Base-by-base conservation (phyloP, 2,113 vertebrate genomes). In the Tachycineta bicolor region DNA sequence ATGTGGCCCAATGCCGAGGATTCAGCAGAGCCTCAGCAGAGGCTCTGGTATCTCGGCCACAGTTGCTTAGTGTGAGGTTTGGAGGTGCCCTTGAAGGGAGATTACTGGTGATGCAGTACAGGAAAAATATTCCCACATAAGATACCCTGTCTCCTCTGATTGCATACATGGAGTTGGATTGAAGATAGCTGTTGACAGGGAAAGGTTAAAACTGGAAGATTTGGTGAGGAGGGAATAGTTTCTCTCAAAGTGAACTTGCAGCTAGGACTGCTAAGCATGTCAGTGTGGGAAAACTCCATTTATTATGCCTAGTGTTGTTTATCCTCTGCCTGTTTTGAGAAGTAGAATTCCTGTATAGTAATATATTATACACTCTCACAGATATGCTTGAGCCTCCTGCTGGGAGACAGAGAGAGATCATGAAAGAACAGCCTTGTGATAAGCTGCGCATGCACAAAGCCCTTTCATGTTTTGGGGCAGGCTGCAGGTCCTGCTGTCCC, bases 361-460 rank as follows among this genome's bases (percentile, higher is more conserved):
- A 37, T 37, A 28, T 18, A 60, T 19, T 46, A 19, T 37, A 15
- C 18, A 13, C 23, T 62, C 26, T 60, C 73, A 28, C 18, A 62
- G 55, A 53, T 9, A 3, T 28, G 23, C 74, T 14, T 53, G 64
- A 53, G 39, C 46, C 55, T 78, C 33, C 28, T 62, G 41, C 39
- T 69, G 74, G 28, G 74, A 46, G 39, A 46, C 23, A 44, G 39
- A 31, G 53, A 28, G 43, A 52, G 37, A 43, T 53, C 12, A 28
- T 28, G 7, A 62, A 46, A 87, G 33, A 47, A 10, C 28, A 39
- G 39, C 33, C 39, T 28, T 53, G 46, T 23, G 74, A 23, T 9
- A 23, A 60, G 18, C 63, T 46, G 63, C 0, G 0, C 14, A 8
- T 23, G 55, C 7, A 10, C 1, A 0, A 76, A 85, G 44, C 13